Percentiles rank a stretch among this genome's conserved stretches.
These are phyloP conservation scores for Temnothorax rugatulus DNA, from an alignment of 2,888 invertebrate species.

Conservation along the genomic window DNA sequence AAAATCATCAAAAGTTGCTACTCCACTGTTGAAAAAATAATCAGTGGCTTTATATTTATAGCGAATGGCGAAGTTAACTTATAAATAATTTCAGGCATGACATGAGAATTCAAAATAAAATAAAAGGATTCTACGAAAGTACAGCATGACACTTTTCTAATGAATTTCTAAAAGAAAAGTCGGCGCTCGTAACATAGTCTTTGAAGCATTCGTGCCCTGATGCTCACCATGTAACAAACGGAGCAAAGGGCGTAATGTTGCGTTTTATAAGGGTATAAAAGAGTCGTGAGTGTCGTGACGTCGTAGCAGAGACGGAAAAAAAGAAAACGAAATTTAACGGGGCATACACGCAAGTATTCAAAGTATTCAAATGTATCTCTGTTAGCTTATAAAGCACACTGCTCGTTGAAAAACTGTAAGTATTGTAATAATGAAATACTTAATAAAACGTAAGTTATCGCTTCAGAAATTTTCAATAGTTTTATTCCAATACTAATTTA, in stretches of 20 bases:
- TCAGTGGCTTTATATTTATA: neutral
- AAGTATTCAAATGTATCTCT: neutral
- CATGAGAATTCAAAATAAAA: slow-evolving; percentile 2
- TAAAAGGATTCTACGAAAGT: slow-evolving; percentile 16
- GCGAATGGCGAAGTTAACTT: neutral
- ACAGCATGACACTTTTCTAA: slow-evolving; percentile 13
- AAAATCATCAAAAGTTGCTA: neutral
- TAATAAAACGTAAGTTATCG: neutral
- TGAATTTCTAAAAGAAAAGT: neutral
- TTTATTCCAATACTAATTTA: neutral
- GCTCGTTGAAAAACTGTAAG: neutral
- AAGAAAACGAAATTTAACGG: slow-evolving; percentile 16
- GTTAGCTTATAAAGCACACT: neutral
- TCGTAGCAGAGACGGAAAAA: neutral
- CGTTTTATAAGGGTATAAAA: slow-evolving; percentile 32
- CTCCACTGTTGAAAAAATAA: slow-evolving; percentile 13
- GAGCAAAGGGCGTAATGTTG: slow-evolving; percentile 25
- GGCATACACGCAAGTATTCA: neutral
- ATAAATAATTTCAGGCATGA: slow-evolving; percentile 24
- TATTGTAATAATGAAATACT: slow-evolving; percentile 1
- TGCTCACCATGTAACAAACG: slow-evolving; percentile 20
- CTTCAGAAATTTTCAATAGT: neutral
- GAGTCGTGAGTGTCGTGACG: neutral
- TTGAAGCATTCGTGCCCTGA: slow-evolving; percentile 25
- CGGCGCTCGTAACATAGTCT: neutral